These are phyloP conservation scores for Adela reaumurella DNA, from an alignment of 2,888 invertebrate genomes.

Conservation along the genomic window DNA sequence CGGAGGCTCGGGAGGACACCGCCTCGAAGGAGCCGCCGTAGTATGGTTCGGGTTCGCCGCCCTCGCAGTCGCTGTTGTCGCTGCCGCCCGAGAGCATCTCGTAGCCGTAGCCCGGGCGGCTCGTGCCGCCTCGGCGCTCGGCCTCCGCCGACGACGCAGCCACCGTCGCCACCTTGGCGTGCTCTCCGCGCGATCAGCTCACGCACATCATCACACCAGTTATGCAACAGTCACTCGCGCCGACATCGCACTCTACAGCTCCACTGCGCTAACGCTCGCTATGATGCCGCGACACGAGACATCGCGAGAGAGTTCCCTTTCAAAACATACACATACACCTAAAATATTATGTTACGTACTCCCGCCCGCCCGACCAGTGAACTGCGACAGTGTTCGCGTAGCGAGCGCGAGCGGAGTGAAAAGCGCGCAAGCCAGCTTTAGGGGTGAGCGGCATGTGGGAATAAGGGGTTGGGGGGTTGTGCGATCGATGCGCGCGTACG, in stretches of 20 bases:
- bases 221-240: not conserved
- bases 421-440: conserved; percentile 23
- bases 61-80: conserved; percentile 38
- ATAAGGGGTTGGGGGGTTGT: too few relatives aligned
- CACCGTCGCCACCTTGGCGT: conserved; percentile 24
- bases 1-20: conserved; percentile 47
- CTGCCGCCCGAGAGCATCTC: conserved; percentile 48
- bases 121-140: conserved; percentile 27
- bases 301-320: too few relatives aligned
- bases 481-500: too few relatives aligned
- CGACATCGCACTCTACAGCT: too few relatives aligned
- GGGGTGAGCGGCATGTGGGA: too few relatives aligned
- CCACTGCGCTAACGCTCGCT: not conserved
- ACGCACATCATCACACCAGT: conserved; percentile 12
- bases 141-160: conserved; percentile 27
- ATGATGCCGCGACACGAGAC: too few relatives aligned
- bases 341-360: too few relatives aligned
- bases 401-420: conserved; percentile 24
- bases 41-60: conserved; percentile 39
- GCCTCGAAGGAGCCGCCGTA: conserved; percentile 35
- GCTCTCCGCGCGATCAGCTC: conserved; percentile 29
- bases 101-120: conserved; percentile 49
- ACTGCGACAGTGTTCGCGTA: conserved; percentile 30
- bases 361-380: conserved; percentile 23
- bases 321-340: too few relatives aligned